phyloP scores from a whole-genome alignment of 2,888 invertebrate species.

The Tanytarsus gracilentus region DNA sequence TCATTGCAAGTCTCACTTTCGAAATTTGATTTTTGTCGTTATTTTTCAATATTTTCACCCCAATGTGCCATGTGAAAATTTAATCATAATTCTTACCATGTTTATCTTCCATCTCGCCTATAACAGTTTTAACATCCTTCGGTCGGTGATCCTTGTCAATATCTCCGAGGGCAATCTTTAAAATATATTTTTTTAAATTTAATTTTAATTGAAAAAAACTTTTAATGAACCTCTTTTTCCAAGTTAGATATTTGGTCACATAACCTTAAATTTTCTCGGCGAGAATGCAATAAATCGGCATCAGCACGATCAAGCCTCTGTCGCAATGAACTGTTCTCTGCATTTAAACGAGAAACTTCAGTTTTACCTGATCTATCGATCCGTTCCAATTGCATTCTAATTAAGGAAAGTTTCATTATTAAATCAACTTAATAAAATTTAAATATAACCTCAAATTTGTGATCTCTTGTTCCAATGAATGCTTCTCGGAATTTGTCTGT shows the following conservation, averaged over 20 bases:
- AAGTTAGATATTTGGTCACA: slow-evolving; percentile 68
- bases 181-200: slow-evolving; percentile 30
- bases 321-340: slow-evolving; percentile 62
- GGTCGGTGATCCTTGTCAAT: slow-evolving; percentile 52
- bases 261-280: slow-evolving; percentile 68
- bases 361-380: slow-evolving; percentile 67
- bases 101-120: slow-evolving; percentile 71
- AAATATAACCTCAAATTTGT: slow-evolving; percentile 49
- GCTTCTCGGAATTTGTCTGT: slow-evolving; percentile 66
- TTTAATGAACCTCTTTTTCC: slow-evolving; percentile 62
- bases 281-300: slow-evolving; percentile 68
- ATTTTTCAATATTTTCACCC: too few relatives aligned
- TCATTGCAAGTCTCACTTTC: too few relatives aligned
- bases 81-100: slow-evolving; percentile 58
- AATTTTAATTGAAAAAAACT: neutral
- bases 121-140: slow-evolving; percentile 62
- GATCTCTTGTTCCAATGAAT: slow-evolving; percentile 71
- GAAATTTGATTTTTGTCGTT: too few relatives aligned
- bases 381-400: slow-evolving; percentile 53
- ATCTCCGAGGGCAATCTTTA: slow-evolving; percentile 52
- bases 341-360: slow-evolving; percentile 62
- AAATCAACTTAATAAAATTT: slow-evolving; percentile 16
- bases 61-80: neutral
- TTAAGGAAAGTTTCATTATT: neutral
- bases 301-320: slow-evolving; percentile 72